A percentile compares a stretch with the other conserved stretches of the same genome.
These are phyloP conservation scores for Chelonia mydas DNA, from an alignment of 2,797 vertebrate species.

Conservation along the genomic window DNA sequence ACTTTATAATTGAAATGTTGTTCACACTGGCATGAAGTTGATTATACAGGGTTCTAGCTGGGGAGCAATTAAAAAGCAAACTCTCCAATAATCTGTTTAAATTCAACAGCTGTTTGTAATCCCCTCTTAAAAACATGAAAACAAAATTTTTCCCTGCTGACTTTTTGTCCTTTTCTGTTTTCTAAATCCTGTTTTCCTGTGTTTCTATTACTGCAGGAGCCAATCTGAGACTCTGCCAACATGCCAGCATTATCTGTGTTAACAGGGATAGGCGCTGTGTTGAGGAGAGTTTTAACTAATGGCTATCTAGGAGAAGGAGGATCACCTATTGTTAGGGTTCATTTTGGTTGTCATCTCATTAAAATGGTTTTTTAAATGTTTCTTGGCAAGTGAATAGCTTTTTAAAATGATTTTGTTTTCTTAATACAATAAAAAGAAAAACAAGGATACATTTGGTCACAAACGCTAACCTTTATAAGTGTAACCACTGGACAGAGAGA, in stretches of 20 bases:
- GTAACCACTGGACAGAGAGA: accelerated
- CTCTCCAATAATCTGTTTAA: neutral
- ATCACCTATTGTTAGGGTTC: neutral
- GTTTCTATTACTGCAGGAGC: neutral
- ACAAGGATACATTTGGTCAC: neutral
- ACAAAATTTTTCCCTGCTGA: neutral
- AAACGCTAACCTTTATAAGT: neutral
- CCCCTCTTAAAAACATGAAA: neutral
- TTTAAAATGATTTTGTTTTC: neutral
- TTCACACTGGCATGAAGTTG: neutral
- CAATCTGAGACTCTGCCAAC: neutral
- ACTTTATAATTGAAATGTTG: neutral
- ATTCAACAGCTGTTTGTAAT: neutral
- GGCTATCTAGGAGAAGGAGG: neutral
- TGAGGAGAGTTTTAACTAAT: neutral
- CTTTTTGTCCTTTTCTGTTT: neutral
- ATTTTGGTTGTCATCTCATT: neutral
- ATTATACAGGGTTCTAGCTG: neutral
- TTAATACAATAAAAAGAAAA: no score
- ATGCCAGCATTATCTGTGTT: accelerated
- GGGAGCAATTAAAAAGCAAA: neutral
- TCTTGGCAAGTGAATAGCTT: neutral
- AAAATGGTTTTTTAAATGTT: neutral
- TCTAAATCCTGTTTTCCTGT: neutral
- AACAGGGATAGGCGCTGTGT: neutral